phyloP scores from a whole-genome alignment of 2,113 vertebrate species.

The Zonotrichia leucophrys region DNA sequence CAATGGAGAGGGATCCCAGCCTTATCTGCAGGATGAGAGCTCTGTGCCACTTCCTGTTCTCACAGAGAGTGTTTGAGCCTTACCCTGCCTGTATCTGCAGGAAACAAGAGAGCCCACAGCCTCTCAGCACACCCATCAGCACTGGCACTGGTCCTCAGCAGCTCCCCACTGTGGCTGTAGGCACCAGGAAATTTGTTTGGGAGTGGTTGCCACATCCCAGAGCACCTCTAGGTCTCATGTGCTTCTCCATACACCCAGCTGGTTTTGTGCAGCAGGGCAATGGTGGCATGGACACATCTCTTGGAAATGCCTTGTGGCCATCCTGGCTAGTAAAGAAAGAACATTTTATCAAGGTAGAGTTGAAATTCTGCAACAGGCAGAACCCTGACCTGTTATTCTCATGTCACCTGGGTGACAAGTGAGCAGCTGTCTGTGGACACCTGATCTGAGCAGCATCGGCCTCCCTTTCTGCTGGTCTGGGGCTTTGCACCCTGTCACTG shows the following conservation, averaged over 20 bases:
- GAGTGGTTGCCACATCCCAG: not conserved
- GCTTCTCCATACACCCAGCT: not conserved
- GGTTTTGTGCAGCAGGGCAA: not conserved
- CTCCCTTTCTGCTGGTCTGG: not conserved
- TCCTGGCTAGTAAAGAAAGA: not conserved
- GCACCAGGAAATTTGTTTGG: not conserved
- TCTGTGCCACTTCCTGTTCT: not conserved
- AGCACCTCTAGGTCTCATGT: fast-evolving
- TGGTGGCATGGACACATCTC: fast-evolving
- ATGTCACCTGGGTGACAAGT: not conserved
- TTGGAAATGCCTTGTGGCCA: not conserved
- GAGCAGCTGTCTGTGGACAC: not conserved
- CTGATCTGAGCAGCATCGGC: not conserved
- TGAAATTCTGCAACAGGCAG: not conserved
- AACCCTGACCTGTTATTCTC: not conserved
- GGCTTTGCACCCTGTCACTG: conserved; percentile 12
- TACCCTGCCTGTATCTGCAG: not conserved
- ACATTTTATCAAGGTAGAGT: not conserved
- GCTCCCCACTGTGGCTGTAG: not conserved
- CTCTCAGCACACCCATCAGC: not conserved
- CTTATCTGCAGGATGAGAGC: not conserved
- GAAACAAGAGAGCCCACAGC: not conserved
- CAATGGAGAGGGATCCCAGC: not conserved
- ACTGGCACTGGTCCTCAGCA: not conserved
- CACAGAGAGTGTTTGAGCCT: not conserved